These are phyloP conservation scores for Callitettix versicolor DNA, from an alignment of 1,140 invertebrate genomes.

Conservation along the genomic window DNA sequence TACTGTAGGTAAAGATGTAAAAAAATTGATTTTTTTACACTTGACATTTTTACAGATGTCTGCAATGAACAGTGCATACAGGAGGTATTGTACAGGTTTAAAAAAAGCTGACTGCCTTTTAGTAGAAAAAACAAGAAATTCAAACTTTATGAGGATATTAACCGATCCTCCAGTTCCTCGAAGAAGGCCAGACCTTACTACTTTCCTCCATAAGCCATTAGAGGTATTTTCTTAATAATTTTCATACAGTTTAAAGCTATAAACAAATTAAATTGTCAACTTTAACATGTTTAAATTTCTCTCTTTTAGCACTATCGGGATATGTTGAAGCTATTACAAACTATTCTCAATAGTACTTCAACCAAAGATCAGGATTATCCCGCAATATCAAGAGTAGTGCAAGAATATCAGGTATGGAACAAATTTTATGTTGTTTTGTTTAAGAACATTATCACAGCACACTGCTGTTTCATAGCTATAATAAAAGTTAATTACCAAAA, in stretches of 20 bases:
- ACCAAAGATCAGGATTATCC: slow-evolving; percentile 35
- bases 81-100: slow-evolving; percentile 67
- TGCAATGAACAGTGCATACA: slow-evolving; percentile 59
- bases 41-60: slow-evolving; percentile 37
- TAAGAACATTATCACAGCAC: no score
- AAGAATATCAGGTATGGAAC: slow-evolving; percentile 35
- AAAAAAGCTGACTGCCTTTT: slow-evolving; percentile 71
- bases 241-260: slow-evolving; percentile 11
- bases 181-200: slow-evolving; percentile 67
- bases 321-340: slow-evolving; percentile 41
- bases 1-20: no score
- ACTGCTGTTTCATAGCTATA: no score
- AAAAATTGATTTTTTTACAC: no score
- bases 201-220: slow-evolving; percentile 64
- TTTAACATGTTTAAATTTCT: slow-evolving; percentile 1
- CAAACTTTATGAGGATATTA: slow-evolving; percentile 57
- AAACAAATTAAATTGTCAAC: neutral
- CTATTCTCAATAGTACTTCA: slow-evolving; percentile 34
- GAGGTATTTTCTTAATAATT: slow-evolving; percentile 35
- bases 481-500: no score
- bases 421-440: no score
- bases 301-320: slow-evolving; percentile 48
- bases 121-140: slow-evolving; percentile 45
- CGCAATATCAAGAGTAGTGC: slow-evolving; percentile 35
- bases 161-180: slow-evolving; percentile 65